Evolutionary conservation across 1,140 invertebrate genomes (phyloP), one percentile per base, ranked within the genome.

Genomic region (Euwallacea similis): DNA sequence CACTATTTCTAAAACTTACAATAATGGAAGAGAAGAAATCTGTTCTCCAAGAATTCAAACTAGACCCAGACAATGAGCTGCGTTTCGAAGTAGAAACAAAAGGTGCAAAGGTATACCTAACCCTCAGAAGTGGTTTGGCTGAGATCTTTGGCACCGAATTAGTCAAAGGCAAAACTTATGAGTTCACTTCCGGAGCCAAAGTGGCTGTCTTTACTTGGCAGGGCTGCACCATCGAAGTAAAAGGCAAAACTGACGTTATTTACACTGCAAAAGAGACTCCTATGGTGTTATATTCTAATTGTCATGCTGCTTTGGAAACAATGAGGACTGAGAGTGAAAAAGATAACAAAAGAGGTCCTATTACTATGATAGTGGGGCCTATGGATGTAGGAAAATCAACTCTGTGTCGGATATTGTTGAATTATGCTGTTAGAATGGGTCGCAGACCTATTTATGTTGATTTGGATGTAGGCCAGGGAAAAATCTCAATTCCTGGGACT

Each of bases 71-170:
- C 78, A 89, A 89, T 15, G 96, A 98, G 84, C 83, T 98, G 11
- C 86, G 96, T 54, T 97, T 98, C 83, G 96, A 98, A 87, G 91
- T 97, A 0, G 95, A 97, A 84, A 87, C 88, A 4, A 93, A 93
- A 83, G 89, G 90, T 80, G 90, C 94, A 79, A 94, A 92, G 84
- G 92, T 95, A 8, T 86, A 87, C 43, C 82, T 96, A 50, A 93
- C 96, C 91, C 82, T 98, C 11, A 90, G 93, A 79, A 89, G 83
- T 79, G 97, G 97, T 7, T 86, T 92, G 73, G 97, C 95, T 0
- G 98, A 99, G 86, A 87, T 99, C 56, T 99, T 99, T 85, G 98
- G 98, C 0, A 97, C 96, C 0, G 97, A 99, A 84, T 80, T 99
- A 66, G 93, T 97, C 0, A 94, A 94, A 83, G 94, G 94, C 21